phyloP scores from a whole-genome alignment of 2,888 invertebrate genomes.

The Callosobruchus maculatus region DNA sequence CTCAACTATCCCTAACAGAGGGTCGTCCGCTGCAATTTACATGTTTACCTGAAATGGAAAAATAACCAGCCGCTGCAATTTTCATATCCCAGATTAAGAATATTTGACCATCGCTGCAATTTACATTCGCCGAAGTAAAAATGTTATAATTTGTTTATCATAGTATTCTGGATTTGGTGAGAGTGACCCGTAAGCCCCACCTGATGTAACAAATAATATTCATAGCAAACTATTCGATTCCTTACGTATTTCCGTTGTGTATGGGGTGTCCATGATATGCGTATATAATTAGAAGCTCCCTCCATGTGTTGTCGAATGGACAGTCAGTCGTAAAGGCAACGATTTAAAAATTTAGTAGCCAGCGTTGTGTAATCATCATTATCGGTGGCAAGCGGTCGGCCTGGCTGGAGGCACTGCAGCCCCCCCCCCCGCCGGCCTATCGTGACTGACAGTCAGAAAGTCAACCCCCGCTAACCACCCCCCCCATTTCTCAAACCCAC shows the following conservation, averaged over 20 bases:
- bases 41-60: too few species aligned
- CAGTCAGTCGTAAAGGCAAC: conserved; percentile 34
- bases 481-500: neutral
- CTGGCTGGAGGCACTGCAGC: neutral
- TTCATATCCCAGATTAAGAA: too few species aligned
- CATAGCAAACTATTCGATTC: neutral
- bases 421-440: neutral
- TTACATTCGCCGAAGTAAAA: too few species aligned
- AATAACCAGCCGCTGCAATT: too few species aligned
- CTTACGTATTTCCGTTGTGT: neutral
- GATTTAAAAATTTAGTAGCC: conserved; percentile 37
- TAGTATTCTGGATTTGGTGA: too few species aligned
- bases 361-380: conserved; percentile 36
- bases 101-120: too few species aligned
- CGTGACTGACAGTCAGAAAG: neutral
- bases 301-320: conserved; percentile 9
- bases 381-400: conserved; percentile 16
- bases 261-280: neutral
- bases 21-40: too few species aligned
- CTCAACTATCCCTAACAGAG: too few species aligned
- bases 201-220: too few species aligned
- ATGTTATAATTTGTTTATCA: too few species aligned
- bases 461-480: neutral
- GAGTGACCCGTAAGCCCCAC: too few species aligned
- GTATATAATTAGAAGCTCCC: neutral